Evolutionary conservation across 2,797 vertebrate genomes (phyloP), one percentile per base, ranked within the genome.

Genomic region (Oreortyx pictus): DNA sequence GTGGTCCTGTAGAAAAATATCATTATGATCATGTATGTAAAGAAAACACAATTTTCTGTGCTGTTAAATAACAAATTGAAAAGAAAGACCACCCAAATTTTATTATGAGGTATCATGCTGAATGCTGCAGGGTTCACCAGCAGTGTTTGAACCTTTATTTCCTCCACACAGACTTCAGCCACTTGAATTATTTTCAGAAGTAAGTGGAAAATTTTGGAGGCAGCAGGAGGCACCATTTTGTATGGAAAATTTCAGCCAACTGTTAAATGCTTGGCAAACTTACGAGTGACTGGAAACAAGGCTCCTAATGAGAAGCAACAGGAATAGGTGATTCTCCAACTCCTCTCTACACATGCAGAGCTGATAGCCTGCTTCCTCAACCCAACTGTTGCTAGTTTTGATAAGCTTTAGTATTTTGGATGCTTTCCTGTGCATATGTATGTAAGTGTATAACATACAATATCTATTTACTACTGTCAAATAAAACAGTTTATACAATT

Each of bases 251-350:
- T 86, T 88, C 82, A 88, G 81, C 92, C 92, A 96, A 71, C 84
- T 70, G 39, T 59, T 95, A 94, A 95, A 94, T 20, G 47, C 67
- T 35, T 91, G 94, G 84, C 90, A 92, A 94, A 92, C 14, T 71
- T 17, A 14, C 0, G 20, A 70, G 56, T 64, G 78, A 59, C 71
- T 61, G 81, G 47, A 86, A 94, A 88, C 82, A 86, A 62, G 85
- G 47, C 47, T 89, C 82, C 90, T 67, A 23, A 83, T 67, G 93
- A 88, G 95, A 94, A 94, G 74, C 89, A 46, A 37, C 82, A 84
- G 79, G 87, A 92, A 67, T 67, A 91, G 92, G 66, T 73, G 60
- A 50, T 85, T 60, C 86, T 93, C 87, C 87, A 87, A 7, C 39
- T 81, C 82, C 56, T 88, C 66, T 33, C 67, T 82, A 67, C 87